Conservation (phyloP, 2,113 vertebrate genomes). For the Urocolius indicus region DNA sequence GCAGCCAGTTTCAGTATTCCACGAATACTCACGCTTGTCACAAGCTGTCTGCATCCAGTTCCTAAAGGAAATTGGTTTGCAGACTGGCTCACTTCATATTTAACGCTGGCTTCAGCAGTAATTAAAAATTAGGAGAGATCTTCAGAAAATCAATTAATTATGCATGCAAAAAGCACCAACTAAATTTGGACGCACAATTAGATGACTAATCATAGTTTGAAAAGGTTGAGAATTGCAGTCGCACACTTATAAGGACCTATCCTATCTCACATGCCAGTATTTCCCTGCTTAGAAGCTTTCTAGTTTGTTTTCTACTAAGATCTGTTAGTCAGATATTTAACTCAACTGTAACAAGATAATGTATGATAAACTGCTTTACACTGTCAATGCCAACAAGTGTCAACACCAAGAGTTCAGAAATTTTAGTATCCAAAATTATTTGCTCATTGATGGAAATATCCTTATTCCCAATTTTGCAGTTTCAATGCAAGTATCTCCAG, state of each 20-base stretch:
- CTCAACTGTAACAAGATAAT: background rate
- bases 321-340: background rate
- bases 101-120: slow-evolving; percentile 50
- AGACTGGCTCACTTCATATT: slow-evolving; percentile 45
- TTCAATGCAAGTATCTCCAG: background rate
- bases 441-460: background rate
- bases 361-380: background rate
- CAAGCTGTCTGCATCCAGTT: slow-evolving; percentile 51
- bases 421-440: background rate
- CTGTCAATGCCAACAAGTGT: background rate
- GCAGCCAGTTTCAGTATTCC: slow-evolving; percentile 35
- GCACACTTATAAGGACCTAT: slow-evolving; percentile 34
- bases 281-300: background rate
- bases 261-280: background rate
- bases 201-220: slow-evolving; percentile 55
- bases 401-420: background rate
- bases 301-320: background rate
- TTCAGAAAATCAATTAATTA: slow-evolving; percentile 65
- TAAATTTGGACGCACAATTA: slow-evolving; percentile 58
- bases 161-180: slow-evolving; percentile 56
- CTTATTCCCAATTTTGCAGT: background rate
- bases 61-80: slow-evolving; percentile 39
- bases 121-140: slow-evolving; percentile 62
- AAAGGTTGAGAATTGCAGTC: slow-evolving; percentile 53
- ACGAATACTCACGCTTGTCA: slow-evolving; percentile 37